These are phyloP conservation scores for Drosophila mercatorum DNA, from an alignment of 2,888 invertebrate species.

Conservation along the genomic window DNA sequence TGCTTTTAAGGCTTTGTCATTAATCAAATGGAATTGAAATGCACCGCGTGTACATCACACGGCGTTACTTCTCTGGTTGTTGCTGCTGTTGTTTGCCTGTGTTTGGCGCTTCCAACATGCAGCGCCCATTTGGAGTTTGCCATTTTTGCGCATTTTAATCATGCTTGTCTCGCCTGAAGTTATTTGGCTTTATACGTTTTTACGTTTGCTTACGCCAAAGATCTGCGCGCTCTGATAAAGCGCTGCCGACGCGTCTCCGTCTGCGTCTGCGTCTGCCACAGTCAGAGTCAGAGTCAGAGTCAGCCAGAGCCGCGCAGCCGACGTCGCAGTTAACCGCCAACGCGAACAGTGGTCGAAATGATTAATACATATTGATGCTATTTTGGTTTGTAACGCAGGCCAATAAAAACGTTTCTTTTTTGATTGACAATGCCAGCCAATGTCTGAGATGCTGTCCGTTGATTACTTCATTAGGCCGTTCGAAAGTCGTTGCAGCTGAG, in stretches of 20 bases:
- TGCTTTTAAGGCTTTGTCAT: constrained; percentile 78
- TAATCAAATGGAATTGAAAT: constrained; percentile 81
- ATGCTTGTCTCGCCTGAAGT: constrained; percentile 78
- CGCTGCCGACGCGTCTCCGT: constrained; percentile 43
- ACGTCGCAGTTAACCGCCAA: constrained; percentile 18
- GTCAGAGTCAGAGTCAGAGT: neutral
- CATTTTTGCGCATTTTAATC: constrained; percentile 79
- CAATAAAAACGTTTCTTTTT: constrained; percentile 76
- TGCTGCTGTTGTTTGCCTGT: constrained; percentile 44
- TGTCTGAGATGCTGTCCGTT: constrained; percentile 70
- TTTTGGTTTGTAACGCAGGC: constrained; percentile 74
- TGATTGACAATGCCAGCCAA: constrained; percentile 75
- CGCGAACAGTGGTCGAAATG: constrained; percentile 64
- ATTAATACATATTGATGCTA: constrained; percentile 81
- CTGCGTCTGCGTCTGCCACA: constrained; percentile 12
- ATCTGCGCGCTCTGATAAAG: constrained; percentile 67
- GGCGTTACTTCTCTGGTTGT: constrained; percentile 47
- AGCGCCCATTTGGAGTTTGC: constrained; percentile 79
- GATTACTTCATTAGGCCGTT: constrained; percentile 75
- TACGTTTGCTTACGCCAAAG: constrained; percentile 69
- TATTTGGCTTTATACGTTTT: constrained; percentile 70
- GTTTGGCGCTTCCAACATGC: constrained; percentile 65
- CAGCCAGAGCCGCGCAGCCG: neutral
- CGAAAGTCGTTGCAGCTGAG: constrained; percentile 50
- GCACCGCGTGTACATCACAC: constrained; percentile 78